Conservation (phyloP, 23 tunicate genomes). For the Halocynthia aurantium region DNA sequence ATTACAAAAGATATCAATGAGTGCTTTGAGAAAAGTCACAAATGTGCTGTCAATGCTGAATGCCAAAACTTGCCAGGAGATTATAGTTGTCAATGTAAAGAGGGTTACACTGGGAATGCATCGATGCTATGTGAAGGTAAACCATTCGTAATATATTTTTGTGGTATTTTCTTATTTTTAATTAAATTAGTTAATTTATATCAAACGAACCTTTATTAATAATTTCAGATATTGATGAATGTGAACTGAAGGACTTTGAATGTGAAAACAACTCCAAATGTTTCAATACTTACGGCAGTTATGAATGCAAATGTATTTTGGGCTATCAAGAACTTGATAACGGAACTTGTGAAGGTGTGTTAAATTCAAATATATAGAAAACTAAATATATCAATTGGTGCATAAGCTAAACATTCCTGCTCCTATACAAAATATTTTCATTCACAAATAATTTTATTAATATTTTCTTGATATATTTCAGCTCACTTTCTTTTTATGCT, state of each 20-base stretch:
- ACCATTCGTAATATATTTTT: background rate
- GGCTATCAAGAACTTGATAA: background rate
- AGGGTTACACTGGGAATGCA: slow-evolving; percentile 50
- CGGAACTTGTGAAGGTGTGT: too few species aligned
- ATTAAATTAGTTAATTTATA: too few species aligned
- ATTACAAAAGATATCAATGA: slow-evolving; percentile 39
- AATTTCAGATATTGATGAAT: slow-evolving; percentile 9
- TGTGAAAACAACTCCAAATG: slow-evolving; percentile 10
- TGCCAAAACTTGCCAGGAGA: slow-evolving; percentile 36
- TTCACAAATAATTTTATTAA: too few species aligned
- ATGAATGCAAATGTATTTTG: slow-evolving; percentile 11
- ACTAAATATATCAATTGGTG: too few species aligned
- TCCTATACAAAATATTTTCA: too few species aligned
- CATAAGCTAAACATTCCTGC: too few species aligned
- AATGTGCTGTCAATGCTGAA: slow-evolving; percentile 27
- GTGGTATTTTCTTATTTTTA: too few species aligned
- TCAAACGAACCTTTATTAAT: too few species aligned
- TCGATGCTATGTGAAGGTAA: slow-evolving; percentile 17
- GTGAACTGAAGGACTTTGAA: slow-evolving; percentile 11
- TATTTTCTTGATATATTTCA: too few species aligned
- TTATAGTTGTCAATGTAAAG: slow-evolving; percentile 33
- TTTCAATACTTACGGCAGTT: slow-evolving; percentile 25
- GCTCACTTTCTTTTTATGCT: too few species aligned
- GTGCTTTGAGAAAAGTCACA: slow-evolving; percentile 9
- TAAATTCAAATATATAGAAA: too few species aligned